Percentiles rank a stretch among this genome's conserved stretches.
phyloP scores from a whole-genome alignment of 2,797 vertebrate genomes.

The Crenichthys baileyi region DNA sequence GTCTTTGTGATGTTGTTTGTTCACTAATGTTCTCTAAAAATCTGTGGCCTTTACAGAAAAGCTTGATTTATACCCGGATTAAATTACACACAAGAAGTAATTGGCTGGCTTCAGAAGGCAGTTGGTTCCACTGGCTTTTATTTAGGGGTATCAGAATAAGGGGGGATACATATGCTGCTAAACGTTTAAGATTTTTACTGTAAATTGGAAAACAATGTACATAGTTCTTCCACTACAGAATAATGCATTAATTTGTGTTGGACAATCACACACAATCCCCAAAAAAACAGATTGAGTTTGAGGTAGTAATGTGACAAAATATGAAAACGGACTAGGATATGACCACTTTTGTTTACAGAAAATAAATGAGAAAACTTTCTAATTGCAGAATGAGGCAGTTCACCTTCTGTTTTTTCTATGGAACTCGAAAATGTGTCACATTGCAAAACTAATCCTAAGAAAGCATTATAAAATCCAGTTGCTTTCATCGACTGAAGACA shows the following conservation, averaged over 20 bases:
- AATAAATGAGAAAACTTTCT: conserved; percentile 12
- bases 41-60: neutral
- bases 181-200: neutral
- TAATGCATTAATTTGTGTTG: neutral
- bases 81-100: neutral
- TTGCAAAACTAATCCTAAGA: conserved; percentile 28
- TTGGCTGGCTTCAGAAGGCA: neutral
- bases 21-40: neutral
- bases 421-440: conserved; percentile 26
- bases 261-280: neutral
- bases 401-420: conserved; percentile 45
- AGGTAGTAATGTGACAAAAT: neutral
- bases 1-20: too few relatives aligned
- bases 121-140: neutral
- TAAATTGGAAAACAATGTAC: neutral
- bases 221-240: neutral
- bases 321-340: neutral
- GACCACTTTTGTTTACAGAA: conserved; percentile 28
- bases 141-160: neutral
- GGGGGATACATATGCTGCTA: neutral
- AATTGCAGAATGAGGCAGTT: conserved; percentile 18
- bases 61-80: neutral
- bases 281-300: neutral
- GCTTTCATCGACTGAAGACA: conserved; percentile 26
- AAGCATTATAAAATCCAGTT: conserved; percentile 43